Base-by-base conservation (phyloP, 1,140 invertebrate species). In the Harpegnathos saltator region DNA sequence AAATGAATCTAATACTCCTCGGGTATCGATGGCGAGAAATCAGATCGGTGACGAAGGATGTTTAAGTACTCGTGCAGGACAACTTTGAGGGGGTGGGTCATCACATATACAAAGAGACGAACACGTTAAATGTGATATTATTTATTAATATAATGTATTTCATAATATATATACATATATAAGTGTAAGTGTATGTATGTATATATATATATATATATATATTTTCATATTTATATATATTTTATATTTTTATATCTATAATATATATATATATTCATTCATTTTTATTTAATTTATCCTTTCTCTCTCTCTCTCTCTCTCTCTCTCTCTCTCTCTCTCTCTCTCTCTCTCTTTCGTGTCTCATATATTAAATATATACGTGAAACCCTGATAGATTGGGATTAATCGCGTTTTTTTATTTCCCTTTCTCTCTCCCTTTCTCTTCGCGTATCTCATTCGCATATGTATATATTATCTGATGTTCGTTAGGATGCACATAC, bases 331-430 rank as follows among this genome's bases (percentile, higher is more conserved):
- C 29, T 33, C 29, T 33, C 29, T 33, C 29, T 33, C 5, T 33
- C 29, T 33, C 38, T 44, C 9, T 44, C 38, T 44, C 38, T 44
- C 38, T 44, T 9, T 44, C 38, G 38, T 44, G 38, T 44, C 38
- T 73, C 77, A 63, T 88, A 83, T 89, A 33, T 82, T 90, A 92
- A 89, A 91, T 89, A 92, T 89, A 91, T 90, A 91, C 84, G 88
- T 90, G 85, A 91, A 92, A 92, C 91, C 91, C 91, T 92, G 91
- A 92, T 91, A 92, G 91, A 92, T 92, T 92, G 90, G 91, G 91
- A 92, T 91, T 87, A 87, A 56, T 82, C 61, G 59, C 58, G 38
- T 78, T 78, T 63, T 61, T 77, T 71, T 78, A 69, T 61, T 77
- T 71, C 52, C 17, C 52, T 74, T 77, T 63, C 50, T 54, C 85